These are phyloP conservation scores for Centruroides sculpturatus DNA, from an alignment of 1,140 invertebrate genomes.

Conservation along the genomic window DNA sequence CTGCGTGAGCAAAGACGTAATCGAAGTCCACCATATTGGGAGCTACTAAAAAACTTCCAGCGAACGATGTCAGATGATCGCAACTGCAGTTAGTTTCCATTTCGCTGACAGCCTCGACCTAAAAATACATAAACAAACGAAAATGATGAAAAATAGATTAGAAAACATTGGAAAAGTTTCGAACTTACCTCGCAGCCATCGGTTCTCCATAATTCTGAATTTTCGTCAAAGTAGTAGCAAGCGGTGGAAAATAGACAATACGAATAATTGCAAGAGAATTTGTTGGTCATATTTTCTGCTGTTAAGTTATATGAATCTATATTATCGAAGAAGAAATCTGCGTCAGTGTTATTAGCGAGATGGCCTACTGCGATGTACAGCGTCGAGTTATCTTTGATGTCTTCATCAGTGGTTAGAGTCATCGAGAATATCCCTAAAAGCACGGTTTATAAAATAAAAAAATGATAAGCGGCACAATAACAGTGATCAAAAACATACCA, in stretches of 20 bases:
- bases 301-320: constrained; percentile 1
- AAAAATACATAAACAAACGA: neutral
- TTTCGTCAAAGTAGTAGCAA: constrained; percentile 8
- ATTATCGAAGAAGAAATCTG: neutral
- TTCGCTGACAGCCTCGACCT: constrained; percentile 1
- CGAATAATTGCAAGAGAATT: constrained; percentile 7
- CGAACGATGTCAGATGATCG: constrained; percentile 30
- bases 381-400: neutral
- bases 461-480: too few species aligned
- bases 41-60: constrained; percentile 27
- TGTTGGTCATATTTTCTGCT: constrained; percentile 8
- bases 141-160: neutral
- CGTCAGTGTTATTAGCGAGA: neutral
- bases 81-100: constrained; percentile 7
- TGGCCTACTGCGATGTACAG: constrained; percentile 8
- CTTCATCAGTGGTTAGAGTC: too few species aligned
- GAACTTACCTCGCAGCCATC: constrained; percentile 7
- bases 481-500: too few species aligned
- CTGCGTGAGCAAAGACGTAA: constrained; percentile 27
- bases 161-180: neutral
- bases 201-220: constrained; percentile 8
- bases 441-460: too few species aligned
- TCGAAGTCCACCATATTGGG: constrained; percentile 32
- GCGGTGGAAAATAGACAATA: constrained; percentile 3
- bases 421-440: too few species aligned